Evolutionary conservation across 30 jellyfish, hydroid and myxozoan genomes (phyloP).

Genomic region (Aurelia sp.): DNA sequence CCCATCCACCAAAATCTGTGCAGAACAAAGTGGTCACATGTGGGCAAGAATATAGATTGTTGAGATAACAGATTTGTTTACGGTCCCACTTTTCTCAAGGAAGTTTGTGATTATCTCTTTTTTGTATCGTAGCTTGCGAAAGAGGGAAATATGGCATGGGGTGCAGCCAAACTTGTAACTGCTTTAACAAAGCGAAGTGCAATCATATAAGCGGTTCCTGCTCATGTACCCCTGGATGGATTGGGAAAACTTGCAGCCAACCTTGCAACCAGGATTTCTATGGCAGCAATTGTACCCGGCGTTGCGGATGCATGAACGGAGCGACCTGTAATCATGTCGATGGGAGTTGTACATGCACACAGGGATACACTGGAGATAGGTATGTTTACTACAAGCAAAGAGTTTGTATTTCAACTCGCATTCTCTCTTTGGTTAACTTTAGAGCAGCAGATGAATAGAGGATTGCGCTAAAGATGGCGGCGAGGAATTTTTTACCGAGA

Average conservation of each 20-base stretch:
- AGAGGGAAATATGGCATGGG: conserved; percentile 36
- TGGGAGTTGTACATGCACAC: conserved; percentile 53
- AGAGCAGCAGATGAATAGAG: no score
- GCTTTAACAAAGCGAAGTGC: conserved; percentile 48
- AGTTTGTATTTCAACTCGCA: no score
- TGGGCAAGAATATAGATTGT: no score
- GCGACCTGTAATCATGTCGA: conserved; percentile 47
- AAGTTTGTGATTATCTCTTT: no score
- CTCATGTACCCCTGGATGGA: conserved; percentile 65
- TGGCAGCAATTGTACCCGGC: conserved; percentile 43
- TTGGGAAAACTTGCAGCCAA: conserved; percentile 34
- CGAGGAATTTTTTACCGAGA: no score
- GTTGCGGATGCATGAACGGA: conserved; percentile 44
- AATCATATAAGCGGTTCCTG: conserved; percentile 44
- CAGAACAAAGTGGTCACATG: no score
- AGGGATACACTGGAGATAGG: conserved; percentile 58
- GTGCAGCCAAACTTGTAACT: conserved; percentile 43
- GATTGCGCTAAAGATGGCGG: no score
- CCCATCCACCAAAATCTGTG: no score
- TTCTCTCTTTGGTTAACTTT: no score
- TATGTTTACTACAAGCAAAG: neutral
- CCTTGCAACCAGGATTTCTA: conserved; percentile 38
- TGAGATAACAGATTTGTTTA: no score
- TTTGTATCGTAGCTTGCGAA: conserved; percentile 18
- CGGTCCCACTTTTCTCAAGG: no score